Base-by-base conservation (phyloP, 2,113 vertebrate species). In the Sula dactylatra region DNA sequence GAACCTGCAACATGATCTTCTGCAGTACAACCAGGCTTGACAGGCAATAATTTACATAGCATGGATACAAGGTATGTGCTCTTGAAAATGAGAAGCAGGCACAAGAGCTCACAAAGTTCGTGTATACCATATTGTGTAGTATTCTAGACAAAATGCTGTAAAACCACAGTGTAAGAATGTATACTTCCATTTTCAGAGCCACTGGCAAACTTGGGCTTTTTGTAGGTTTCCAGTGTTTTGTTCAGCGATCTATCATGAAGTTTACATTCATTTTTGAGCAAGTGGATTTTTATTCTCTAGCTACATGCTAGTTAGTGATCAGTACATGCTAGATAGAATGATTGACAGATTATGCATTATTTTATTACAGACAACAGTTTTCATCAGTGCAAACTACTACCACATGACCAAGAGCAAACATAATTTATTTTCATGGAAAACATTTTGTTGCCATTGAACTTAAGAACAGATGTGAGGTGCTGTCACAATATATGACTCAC, bases 401-500 rank as follows among this genome's bases (percentile, higher is more conserved):
- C 73, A 59, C 74, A 73, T 29, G n/a, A 74, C 22, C 50, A 88
- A 73, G 19, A 86, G 31, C 34, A 94, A 69, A 72, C 19, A 76
- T 4, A 27, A 20, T 83, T 55, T 64, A 25, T 93, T 93, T 76
- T 45, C 44, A 81, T 6, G 13, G 69, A 13, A 62, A 84, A 93
- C 16, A 47, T 24, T 58, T 47, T 45, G 47, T 36, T 88, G 38
- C 45, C 47, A 83, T 14, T 82, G 64, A 95, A 38, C 27, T 94
- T 58, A 88, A 65, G 92, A 62, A 90, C n/a, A 92, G 73, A 95
- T 89, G 84, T 36, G 94, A 94, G 89, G 88, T 77, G 87, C 47
- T 96, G 80, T n/a, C 69, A 61, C 84, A 95, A 59, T 38, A n/a
- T 61, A 85, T 42, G 77, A 98, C 98, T 98, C 96, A 99, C 99